Percentiles rank a stretch among this genome's conserved stretches.
phyloP scores from a whole-genome alignment of 2,113 vertebrate genomes.

The Limnothrissa miodon region DNA sequence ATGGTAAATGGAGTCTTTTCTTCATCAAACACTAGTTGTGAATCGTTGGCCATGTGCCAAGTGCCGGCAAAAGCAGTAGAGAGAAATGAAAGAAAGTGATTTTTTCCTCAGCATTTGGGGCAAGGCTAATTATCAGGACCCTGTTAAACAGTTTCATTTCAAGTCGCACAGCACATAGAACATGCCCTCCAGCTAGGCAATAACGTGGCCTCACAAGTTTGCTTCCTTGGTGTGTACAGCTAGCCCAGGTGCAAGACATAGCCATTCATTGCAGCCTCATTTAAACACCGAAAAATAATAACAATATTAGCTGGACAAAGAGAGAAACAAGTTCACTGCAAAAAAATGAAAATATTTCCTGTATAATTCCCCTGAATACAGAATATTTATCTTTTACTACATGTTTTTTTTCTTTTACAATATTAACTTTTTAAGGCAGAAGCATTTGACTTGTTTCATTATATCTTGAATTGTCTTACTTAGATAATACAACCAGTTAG shows the following conservation, averaged over 20 bases:
- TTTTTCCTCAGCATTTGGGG: background rate
- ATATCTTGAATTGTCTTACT: too few species aligned
- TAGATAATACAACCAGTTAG: too few species aligned
- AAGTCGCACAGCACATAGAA: background rate
- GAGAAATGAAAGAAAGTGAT: background rate
- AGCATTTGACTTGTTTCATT: too few species aligned
- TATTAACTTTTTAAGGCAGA: too few species aligned
- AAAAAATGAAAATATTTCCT: too few species aligned
- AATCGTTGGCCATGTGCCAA: background rate
- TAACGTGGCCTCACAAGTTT: background rate
- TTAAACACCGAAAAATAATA: constrained; percentile 38
- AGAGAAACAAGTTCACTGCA: too few species aligned
- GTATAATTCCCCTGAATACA: too few species aligned
- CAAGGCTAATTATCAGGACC: constrained; percentile 2
- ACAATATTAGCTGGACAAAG: too few species aligned
- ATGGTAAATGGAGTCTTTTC: constrained; percentile 49
- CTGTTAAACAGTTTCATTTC: background rate
- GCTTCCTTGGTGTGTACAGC: constrained; percentile 42
- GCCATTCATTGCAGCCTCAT: constrained; percentile 29
- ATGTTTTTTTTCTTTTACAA: too few species aligned
- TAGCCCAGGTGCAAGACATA: constrained; percentile 62
- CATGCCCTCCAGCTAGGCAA: background rate
- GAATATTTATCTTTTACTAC: too few species aligned
- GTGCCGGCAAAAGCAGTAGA: background rate
- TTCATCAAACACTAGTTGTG: constrained; percentile 27